phyloP scores from a whole-genome alignment of 2,113 vertebrate species.

The Micromys minutus region DNA sequence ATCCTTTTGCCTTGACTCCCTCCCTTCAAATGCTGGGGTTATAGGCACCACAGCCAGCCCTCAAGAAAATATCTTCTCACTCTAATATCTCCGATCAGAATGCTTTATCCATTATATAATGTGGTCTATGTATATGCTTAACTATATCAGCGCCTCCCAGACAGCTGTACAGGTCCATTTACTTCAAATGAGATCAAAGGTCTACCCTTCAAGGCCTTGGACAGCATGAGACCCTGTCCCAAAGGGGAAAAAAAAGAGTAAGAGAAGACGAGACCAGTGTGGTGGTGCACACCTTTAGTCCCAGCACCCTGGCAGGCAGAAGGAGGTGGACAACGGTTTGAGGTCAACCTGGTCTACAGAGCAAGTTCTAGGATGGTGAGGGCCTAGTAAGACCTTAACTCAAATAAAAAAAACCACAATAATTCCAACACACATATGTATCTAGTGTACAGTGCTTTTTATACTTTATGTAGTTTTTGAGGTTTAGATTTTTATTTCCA shows the following conservation, averaged over 20 bases:
- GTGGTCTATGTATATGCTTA: neutral
- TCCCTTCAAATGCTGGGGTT: neutral
- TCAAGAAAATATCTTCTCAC: constrained; percentile 22
- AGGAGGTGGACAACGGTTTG: neutral
- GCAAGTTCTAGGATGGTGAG: neutral
- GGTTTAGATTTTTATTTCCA: constrained; percentile 1
- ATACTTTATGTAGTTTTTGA: neutral
- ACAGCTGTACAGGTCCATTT: neutral
- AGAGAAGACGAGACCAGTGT: neutral
- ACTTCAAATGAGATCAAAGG: neutral
- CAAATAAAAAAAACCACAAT: neutral
- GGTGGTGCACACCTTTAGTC: neutral
- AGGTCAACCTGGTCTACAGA: neutral
- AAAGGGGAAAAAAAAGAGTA: neutral
- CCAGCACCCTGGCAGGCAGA: neutral
- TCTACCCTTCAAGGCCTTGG: neutral
- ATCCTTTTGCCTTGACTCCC: neutral
- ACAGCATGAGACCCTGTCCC: neutral
- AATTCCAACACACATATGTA: neutral
- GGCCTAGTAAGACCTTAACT: neutral
- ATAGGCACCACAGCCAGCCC: neutral
- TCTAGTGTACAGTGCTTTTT: neutral
- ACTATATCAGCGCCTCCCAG: neutral
- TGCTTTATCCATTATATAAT: neutral
- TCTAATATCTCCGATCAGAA: neutral